Evolutionary conservation across 1,140 invertebrate genomes (phyloP), one percentile per base, ranked within the genome.

Genomic region (Ostrea denselamellosa): DNA sequence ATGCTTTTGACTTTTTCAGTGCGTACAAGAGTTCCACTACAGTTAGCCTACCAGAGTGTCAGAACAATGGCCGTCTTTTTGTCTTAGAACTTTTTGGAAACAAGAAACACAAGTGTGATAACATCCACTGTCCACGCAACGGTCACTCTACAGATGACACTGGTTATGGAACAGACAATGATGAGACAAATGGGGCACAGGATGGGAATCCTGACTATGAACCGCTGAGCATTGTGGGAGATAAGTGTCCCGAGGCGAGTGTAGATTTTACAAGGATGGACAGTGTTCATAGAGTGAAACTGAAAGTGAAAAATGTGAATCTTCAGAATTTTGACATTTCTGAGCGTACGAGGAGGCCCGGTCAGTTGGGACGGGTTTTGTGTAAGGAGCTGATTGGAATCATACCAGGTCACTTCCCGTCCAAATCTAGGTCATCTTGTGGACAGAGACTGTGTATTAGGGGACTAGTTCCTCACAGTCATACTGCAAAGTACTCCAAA

Each of bases 261-360:
- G 34, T 65, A 14, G 86, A 87, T 84, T 87, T 87, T 68, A 54
- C 22, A 8, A 87, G 86, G 51, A 87, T 87, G 86, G 86, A 87
- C 62, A 87, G 83, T 56, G 65, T 87, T 65, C 81, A 53, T 12
- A 56, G 90, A 88, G 90, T 91, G n/a, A 88, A 89, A 54, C 87
- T 91, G 14, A 87, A 85, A 51, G 83, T 92, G 12, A 86, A 86
- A 28, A 88, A 90, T 53, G 85, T 91, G 7, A 91, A 92, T 58
- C 87, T 85, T 53, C 25, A 51, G 25, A 87, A 54, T 56, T 28
- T 87, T 52, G 58, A n/a, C 25, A 52, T 44, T 53, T 53, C 51
- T 34, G 85, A 86, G 62, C 86, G 62, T 12, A 51, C 52, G 0
- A 89, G 81, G 62, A 86, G 22, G 62, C 54, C 28, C 54, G 82